phyloP scores from a whole-genome alignment of 1,140 invertebrate species.

The Tetraneura akinire region DNA sequence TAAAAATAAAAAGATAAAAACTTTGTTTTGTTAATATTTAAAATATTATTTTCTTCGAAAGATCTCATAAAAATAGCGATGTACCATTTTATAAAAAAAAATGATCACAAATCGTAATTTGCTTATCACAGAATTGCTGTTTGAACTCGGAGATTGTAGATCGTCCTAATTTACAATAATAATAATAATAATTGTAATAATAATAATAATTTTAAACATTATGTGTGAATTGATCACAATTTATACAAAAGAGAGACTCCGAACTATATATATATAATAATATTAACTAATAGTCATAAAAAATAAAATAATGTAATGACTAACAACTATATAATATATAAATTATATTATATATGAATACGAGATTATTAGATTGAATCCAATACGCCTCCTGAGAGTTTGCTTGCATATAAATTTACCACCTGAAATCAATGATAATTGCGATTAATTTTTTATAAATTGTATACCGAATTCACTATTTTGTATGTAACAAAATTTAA shows the following conservation, averaged over 20 bases:
- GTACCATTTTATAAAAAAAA: neutral
- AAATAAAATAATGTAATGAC: constrained; percentile 20
- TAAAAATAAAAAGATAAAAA: neutral
- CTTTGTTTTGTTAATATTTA: neutral
- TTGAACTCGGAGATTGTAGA: constrained; percentile 23
- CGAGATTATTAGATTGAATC: constrained; percentile 62
- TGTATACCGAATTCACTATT: too few species aligned
- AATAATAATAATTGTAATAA: too few species aligned
- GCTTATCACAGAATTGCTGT: constrained; percentile 32
- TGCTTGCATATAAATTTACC: constrained; percentile 69
- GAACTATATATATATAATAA: neutral
- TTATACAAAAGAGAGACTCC: constrained; percentile 39
- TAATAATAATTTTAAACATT: neutral
- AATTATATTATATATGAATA: constrained; percentile 19
- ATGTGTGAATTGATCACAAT: neutral
- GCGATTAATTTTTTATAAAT: too few species aligned
- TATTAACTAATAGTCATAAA: constrained; percentile 23
- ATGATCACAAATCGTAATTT: constrained; percentile 13
- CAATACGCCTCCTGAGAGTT: constrained; percentile 67
- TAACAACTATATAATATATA: constrained; percentile 14
- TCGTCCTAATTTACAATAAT: constrained; percentile 7
- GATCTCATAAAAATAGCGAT: neutral
- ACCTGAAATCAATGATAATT: constrained; percentile 62
- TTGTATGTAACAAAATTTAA: too few species aligned
- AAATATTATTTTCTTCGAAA: neutral